Percentiles rank a stretch among this genome's conserved stretches.
Evolutionary conservation across 2,113 vertebrate genomes (phyloP).

Genomic region (Enhydra lutris): DNA sequence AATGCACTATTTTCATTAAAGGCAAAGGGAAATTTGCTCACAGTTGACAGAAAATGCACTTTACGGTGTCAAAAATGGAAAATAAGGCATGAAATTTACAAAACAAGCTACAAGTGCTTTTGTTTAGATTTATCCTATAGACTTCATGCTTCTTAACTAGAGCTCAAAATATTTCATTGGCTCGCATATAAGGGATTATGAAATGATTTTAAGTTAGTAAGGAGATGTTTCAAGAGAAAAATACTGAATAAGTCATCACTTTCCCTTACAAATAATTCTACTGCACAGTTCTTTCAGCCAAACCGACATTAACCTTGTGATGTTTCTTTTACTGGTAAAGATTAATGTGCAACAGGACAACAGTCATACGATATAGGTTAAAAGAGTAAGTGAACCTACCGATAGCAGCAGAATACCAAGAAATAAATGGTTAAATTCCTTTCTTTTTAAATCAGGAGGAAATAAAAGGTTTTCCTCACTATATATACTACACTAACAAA

Average conservation of each 20-base stretch:
- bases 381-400: slow-evolving; percentile 31
- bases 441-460: slow-evolving; percentile 31
- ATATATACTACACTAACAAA: slow-evolving; percentile 27
- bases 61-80: slow-evolving; percentile 73
- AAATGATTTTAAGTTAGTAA: slow-evolving; percentile 63
- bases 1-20: slow-evolving; percentile 75
- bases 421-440: slow-evolving; percentile 17
- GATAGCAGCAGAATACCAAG: slow-evolving; percentile 39
- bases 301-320: slow-evolving; percentile 8
- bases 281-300: slow-evolving; percentile 45
- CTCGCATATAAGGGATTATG: slow-evolving; percentile 39
- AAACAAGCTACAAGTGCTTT: slow-evolving; percentile 69
- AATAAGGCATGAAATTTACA: slow-evolving; percentile 74
- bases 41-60: slow-evolving; percentile 80
- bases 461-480: not conserved
- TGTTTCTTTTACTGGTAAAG: slow-evolving; percentile 50
- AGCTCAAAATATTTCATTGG: slow-evolving; percentile 54
- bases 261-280: slow-evolving; percentile 39
- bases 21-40: slow-evolving; percentile 78
- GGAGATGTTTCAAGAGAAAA: slow-evolving; percentile 45
- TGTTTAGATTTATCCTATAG: slow-evolving; percentile 61
- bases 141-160: slow-evolving; percentile 57
- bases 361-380: not conserved
- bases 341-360: slow-evolving; percentile 17
- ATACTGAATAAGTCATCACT: slow-evolving; percentile 39